A percentile compares a stretch with the other conserved stretches of the same genome.
phyloP scores from a whole-genome alignment of 2,888 invertebrate genomes.

The Eupithecia insigniata region DNA sequence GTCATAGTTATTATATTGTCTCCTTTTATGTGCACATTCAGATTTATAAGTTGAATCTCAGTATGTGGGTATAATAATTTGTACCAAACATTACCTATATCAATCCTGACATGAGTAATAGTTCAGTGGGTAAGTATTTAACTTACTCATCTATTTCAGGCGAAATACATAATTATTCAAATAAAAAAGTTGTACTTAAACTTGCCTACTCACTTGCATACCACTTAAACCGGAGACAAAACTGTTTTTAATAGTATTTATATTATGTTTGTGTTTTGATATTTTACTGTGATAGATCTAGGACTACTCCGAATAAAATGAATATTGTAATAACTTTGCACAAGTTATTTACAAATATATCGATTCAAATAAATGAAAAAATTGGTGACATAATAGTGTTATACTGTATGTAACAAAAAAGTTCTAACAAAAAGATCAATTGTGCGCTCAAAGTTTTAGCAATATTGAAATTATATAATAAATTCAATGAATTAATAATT shows the following conservation, averaged over 20 bases:
- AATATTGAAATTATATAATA: not conserved
- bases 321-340: not conserved
- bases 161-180: not conserved
- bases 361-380: not conserved
- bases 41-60: conserved; percentile 61
- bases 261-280: conserved; percentile 64
- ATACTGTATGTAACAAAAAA: too few species aligned
- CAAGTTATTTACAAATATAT: too few species aligned
- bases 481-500: not conserved
- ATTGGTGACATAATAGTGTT: too few species aligned
- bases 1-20: not conserved
- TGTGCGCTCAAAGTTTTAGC: not conserved
- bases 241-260: conserved; percentile 15
- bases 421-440: not conserved
- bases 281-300: conserved; percentile 83
- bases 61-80: conserved; percentile 15
- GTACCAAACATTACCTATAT: not conserved
- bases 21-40: conserved; percentile 39
- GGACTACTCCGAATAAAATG: conserved; percentile 59
- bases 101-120: not conserved
- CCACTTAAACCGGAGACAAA: conserved; percentile 10
- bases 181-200: too few species aligned
- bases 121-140: not conserved
- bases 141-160: not conserved
- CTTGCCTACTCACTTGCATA: not conserved